Evolutionary conservation across 2,888 invertebrate species (phyloP).

Genomic region (Cacoxenus indagator): DNA sequence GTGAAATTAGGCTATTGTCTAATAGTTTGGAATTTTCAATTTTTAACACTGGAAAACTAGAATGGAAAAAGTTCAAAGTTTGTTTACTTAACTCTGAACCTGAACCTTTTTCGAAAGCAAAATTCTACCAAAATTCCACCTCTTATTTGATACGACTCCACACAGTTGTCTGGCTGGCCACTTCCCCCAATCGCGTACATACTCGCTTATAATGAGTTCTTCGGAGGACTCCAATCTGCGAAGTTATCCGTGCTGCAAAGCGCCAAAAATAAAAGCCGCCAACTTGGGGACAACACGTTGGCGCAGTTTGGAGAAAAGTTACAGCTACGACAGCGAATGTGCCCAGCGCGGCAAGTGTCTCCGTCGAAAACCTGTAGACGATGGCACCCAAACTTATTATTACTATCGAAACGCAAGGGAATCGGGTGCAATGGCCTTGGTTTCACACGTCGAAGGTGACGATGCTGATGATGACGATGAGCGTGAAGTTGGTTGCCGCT

Average conservation of each 20-base stretch:
- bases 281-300: constrained; percentile 26
- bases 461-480: background rate
- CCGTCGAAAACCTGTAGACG: constrained; percentile 30
- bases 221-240: constrained; percentile 70
- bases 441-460: constrained; percentile 37
- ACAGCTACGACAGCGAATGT: constrained; percentile 67
- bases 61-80: background rate
- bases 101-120: background rate
- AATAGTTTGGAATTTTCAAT: too few species aligned
- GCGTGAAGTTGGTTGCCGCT: constrained; percentile 41
- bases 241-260: constrained; percentile 53
- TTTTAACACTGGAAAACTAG: too few species aligned
- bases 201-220: constrained; percentile 71
- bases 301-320: constrained; percentile 67
- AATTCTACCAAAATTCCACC: too few species aligned
- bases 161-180: constrained; percentile 69
- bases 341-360: constrained; percentile 13
- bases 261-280: constrained; percentile 13
- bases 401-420: constrained; percentile 27
- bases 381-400: background rate
- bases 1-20: too few species aligned
- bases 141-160: too few species aligned
- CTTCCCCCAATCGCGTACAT: constrained; percentile 71
- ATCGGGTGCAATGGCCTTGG: constrained; percentile 38
- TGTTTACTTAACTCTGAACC: background rate